Percentiles rank a stretch among this genome's conserved stretches.
phyloP scores from a whole-genome alignment of 2,113 vertebrate genomes.

The Pedionomus torquatus region DNA sequence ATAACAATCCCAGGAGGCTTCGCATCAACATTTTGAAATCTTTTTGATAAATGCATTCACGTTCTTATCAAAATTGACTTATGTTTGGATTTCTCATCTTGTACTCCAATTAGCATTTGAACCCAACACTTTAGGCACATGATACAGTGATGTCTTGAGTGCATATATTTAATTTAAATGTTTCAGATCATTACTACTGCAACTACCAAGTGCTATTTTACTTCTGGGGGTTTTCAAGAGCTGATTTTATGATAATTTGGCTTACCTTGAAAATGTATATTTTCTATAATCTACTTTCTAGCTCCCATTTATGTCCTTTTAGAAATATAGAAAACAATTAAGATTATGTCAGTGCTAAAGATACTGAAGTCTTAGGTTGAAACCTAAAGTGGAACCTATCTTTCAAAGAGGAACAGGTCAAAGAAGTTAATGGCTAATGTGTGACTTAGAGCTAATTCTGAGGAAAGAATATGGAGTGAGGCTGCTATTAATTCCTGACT shows the following conservation, averaged over 20 bases:
- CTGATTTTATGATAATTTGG: slow-evolving; percentile 24
- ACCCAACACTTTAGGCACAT: slow-evolving; percentile 29
- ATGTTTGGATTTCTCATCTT: slow-evolving; percentile 56
- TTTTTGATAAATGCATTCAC: slow-evolving; percentile 59
- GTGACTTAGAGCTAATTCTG: slow-evolving; percentile 54
- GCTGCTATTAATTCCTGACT: neutral
- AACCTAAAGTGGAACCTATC: slow-evolving; percentile 38
- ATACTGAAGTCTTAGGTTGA: slow-evolving; percentile 55
- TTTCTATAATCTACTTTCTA: slow-evolving; percentile 19
- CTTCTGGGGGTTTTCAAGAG: neutral
- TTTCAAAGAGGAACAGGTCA: slow-evolving; percentile 63
- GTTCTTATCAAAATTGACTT: slow-evolving; percentile 57
- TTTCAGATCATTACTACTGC: slow-evolving; percentile 18
- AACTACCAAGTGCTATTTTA: neutral
- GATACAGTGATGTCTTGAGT: slow-evolving; percentile 16
- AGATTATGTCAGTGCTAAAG: slow-evolving; percentile 54
- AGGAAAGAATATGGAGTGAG: neutral
- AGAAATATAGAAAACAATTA: slow-evolving; percentile 45
- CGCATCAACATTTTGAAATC: slow-evolving; percentile 70
- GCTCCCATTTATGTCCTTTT: neutral
- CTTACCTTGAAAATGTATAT: slow-evolving; percentile 35
- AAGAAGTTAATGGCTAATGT: slow-evolving; percentile 67
- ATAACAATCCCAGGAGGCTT: slow-evolving; percentile 64
- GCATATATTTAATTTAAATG: slow-evolving; percentile 38
- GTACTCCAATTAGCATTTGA: slow-evolving; percentile 63